Percentiles rank a stretch among this genome's conserved stretches.
Conservation (phyloP, 2,797 vertebrate genomes). For the Sebastes miniatus region DNA sequence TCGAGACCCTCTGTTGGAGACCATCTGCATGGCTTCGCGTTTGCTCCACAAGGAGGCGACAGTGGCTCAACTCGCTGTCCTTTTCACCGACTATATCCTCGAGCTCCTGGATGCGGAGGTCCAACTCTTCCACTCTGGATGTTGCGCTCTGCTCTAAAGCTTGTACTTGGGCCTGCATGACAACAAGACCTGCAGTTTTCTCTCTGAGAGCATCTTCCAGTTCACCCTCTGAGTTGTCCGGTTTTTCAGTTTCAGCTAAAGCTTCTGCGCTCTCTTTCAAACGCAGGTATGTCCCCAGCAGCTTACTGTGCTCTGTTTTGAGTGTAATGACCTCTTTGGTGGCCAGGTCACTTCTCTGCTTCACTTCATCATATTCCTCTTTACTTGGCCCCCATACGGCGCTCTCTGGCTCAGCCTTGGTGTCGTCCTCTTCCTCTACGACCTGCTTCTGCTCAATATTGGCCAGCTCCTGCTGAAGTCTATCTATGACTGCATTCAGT, state of each 20-base stretch:
- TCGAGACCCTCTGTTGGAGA: constrained; percentile 78
- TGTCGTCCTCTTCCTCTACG: constrained; percentile 80
- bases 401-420: constrained; percentile 63
- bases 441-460: constrained; percentile 85
- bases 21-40: constrained; percentile 71
- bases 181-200: constrained; percentile 71
- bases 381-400: constrained; percentile 49
- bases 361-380: constrained; percentile 82
- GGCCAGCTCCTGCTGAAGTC: constrained; percentile 91
- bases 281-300: constrained; percentile 63
- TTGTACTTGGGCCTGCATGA: constrained; percentile 77
- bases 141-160: constrained; percentile 79
- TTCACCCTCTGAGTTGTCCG: constrained; percentile 50
- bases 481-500: constrained; percentile 93
- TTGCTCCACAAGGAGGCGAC: constrained; percentile 80
- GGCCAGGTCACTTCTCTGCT: constrained; percentile 80
- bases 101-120: constrained; percentile 79
- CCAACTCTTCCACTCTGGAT: constrained; percentile 71
- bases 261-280: constrained; percentile 66
- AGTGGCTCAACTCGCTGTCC: constrained; percentile 81
- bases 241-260: constrained; percentile 45
- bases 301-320: constrained; percentile 72
- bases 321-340: constrained; percentile 81
- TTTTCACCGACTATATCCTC: constrained; percentile 81
- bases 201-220: constrained; percentile 75